Base-by-base conservation (phyloP, 2,797 vertebrate genomes). In the Lutjanus argentimaculatus region DNA sequence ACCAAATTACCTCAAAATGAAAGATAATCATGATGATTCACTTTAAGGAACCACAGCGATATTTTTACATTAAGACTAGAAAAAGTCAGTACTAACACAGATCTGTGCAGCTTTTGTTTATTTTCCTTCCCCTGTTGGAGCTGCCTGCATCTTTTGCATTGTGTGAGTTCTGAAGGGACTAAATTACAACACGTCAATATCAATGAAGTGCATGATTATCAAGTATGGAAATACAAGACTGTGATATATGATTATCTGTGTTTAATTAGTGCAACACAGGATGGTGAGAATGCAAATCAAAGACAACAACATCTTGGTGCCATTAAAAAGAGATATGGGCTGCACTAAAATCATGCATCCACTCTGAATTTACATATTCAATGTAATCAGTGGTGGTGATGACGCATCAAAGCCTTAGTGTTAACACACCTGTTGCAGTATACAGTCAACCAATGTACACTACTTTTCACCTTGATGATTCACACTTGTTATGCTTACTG, bases 361-460 rank as follows among this genome's bases (percentile, higher is more conserved):
- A 70, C 71, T 73, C 77, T 10, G 40, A 72, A 91, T 91, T 88
- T 89, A 66, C 90, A 92, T 91, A 91, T 90, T 86, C 82, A 88
- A 84, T 85, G 85, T 66, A 90, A 91, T 91, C 87, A 89, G 78
- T 17, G 80, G 65, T 51, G 62, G 45, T 58, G 69, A 30, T 67
- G 77, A 67, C 43, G 43, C 46, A 62, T 66, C 70, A 40, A 65
- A 74, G 80, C 25, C 67, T 25, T 14, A 42, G 71, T 65, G 64
- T 84, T 67, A 64, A 75, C 68, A 69, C 82, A 89, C 80, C 79
- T 89, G 84, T 87, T 85, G 82, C 76, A 72, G 59, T 64, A 46
- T 77, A 82, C 73, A 85, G 80, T 69, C 77, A 86, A 79, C 59
- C 67, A 16, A 69, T 42, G 62, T 42, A 83, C 57, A 66, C 43